A percentile compares a stretch with the other conserved stretches of the same genome.
phyloP scores from a whole-genome alignment of 1,140 invertebrate species.

The Colletes gigas region DNA sequence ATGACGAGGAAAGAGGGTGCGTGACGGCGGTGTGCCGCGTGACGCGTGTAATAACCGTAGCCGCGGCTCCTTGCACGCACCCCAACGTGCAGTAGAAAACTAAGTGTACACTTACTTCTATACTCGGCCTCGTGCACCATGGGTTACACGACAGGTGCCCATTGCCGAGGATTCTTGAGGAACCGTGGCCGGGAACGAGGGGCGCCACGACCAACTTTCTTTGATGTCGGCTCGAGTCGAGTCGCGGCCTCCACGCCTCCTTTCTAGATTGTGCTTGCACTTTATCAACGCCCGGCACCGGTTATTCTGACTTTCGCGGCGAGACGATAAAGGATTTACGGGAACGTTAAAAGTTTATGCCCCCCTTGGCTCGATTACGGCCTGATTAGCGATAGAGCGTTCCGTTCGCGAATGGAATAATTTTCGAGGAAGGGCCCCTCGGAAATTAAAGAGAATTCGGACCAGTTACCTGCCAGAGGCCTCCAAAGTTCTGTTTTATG shows the following conservation, averaged over 20 bases:
- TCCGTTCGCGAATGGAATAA: no score
- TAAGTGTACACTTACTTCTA: conserved; percentile 49
- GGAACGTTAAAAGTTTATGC: neutral
- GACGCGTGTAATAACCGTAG: conserved; percentile 81
- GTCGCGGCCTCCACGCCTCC: neutral
- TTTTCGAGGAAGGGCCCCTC: no score
- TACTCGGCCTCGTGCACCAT: conserved; percentile 51
- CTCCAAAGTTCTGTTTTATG: no score
- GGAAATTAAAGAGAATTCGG: no score
- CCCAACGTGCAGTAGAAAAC: conserved; percentile 45
- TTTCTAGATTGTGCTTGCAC: neutral
- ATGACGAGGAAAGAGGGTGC: conserved; percentile 67
- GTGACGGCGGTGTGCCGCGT: conserved; percentile 77
- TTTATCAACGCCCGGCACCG: neutral
- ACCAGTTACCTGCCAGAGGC: no score
- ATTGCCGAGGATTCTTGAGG: conserved; percentile 48
- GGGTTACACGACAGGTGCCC: conserved; percentile 63
- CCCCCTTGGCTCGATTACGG: neutral
- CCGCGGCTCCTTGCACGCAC: conserved; percentile 74
- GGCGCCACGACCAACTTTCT: conserved; percentile 3
- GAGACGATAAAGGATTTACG: neutral
- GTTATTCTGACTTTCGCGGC: neutral
- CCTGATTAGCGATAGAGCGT: neutral
- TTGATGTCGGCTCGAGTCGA: conserved; percentile 24
- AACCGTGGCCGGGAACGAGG: conserved; percentile 22